Evolutionary conservation across 2,888 invertebrate species (phyloP).

Genomic region (Deroplatys truncata): DNA sequence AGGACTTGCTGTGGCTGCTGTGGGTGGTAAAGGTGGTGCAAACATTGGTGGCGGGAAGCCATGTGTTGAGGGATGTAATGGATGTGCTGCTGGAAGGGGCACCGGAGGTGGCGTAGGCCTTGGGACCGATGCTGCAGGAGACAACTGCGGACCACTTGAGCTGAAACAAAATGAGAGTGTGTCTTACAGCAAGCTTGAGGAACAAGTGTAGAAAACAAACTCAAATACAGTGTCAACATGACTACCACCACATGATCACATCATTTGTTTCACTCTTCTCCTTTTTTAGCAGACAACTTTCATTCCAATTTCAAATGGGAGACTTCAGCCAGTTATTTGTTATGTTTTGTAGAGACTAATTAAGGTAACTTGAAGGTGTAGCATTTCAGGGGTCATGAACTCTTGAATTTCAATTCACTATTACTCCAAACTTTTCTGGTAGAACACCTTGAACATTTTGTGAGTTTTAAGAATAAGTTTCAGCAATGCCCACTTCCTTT

Average conservation of each 20-base stretch:
- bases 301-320: no score
- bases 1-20: conserved; percentile 60
- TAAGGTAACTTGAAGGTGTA: no score
- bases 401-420: no score
- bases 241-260: neutral
- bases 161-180: conserved; percentile 37
- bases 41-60: conserved; percentile 49
- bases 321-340: no score
- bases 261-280: neutral
- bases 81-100: conserved; percentile 37
- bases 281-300: no score
- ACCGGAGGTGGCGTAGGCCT: conserved; percentile 52
- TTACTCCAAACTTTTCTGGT: no score
- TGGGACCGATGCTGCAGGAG: conserved; percentile 50
- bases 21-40: conserved; percentile 51
- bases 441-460: no score
- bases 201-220: neutral
- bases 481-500: no score
- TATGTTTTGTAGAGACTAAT: no score
- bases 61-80: conserved; percentile 34
- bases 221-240: neutral
- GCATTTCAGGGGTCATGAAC: no score
- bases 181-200: neutral
- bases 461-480: no score
- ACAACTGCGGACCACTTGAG: conserved; percentile 42